A percentile compares a stretch with the other conserved stretches of the same genome.
phyloP scores from a whole-genome alignment of 2,113 vertebrate species.

The Panthera tigris region DNA sequence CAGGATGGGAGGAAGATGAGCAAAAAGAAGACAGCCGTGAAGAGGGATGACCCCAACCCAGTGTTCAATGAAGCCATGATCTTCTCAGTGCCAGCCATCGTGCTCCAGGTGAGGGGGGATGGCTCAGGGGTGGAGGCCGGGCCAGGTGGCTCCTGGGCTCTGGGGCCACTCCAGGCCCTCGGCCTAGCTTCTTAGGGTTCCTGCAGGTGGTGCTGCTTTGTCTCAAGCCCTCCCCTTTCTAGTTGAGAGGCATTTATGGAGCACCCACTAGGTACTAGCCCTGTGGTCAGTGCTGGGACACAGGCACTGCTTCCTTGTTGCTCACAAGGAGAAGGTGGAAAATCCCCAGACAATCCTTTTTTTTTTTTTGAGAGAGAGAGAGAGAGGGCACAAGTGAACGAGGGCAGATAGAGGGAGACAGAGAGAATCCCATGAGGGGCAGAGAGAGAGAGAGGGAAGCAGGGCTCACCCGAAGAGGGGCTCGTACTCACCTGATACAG shows the following conservation, averaged over 20 bases:
- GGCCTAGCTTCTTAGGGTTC: background rate
- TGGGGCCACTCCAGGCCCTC: background rate
- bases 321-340: background rate
- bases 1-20: conserved; percentile 98
- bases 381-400: too few species aligned
- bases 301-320: background rate
- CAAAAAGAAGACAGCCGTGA: conserved; percentile 97
- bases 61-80: conserved; percentile 99
- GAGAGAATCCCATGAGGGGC: too few species aligned
- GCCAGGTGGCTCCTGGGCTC: background rate
- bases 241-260: background rate
- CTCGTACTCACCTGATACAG: too few species aligned
- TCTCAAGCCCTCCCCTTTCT: background rate
- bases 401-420: too few species aligned
- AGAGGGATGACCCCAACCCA: conserved; percentile 95
- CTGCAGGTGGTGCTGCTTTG: background rate
- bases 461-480: too few species aligned
- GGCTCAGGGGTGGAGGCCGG: accelerated
- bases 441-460: too few species aligned
- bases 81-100: conserved; percentile 95
- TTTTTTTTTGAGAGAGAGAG: too few species aligned
- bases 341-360: background rate
- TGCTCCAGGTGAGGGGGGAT: conserved; percentile 90
- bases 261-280: background rate
- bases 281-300: background rate